Base-by-base conservation (phyloP, 2,113 vertebrate genomes). In the Ammodytes dubius region DNA sequence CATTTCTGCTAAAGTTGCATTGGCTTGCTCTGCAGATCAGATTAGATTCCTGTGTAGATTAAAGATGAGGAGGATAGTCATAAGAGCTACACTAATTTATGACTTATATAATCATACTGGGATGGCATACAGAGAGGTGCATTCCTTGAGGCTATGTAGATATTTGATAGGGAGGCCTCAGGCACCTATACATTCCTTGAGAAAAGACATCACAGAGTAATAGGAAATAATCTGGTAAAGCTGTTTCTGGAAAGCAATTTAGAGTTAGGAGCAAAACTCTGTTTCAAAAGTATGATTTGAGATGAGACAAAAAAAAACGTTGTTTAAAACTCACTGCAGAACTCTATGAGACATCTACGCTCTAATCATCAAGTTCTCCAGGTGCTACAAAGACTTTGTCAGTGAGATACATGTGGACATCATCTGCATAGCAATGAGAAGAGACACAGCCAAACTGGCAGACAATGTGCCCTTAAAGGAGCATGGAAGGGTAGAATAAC, bases 41-140 rank as follows among this genome's bases (percentile, higher is more conserved):
- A 74, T 74, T 27, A 68, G 14, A 70, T 70, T 19, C 75, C 6
- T 45, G n/a, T 73, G 61, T 27, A 58, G 43, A 68, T 40, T 58
- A n/a, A 45, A 50, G 50, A 12, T 53, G 14, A 73, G 19, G 17
- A 75, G 52, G 47, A 11, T 1, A 15, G 17, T 67, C 5, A 56
- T 8, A 37, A 69, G 10, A 27, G 71, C 63, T 53, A 59, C 47
- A 40, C 12, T 43, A 59, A 50, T 2, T 27, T 49, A 4, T 10
- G 19, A 27, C 27, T 27, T 27, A 27, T 27, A 27, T 27, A 27
- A 27, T 27, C 27, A 27, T 27, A 27, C 27, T 27, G 27, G 5
- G 19, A 14, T 61, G 39, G 11, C 19, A 39, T 13, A 11, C 15
- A 57, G 11, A 6, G 40, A 69, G 15, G 7, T 46, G 17, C 5